A percentile compares a stretch with the other conserved stretches of the same genome.
Evolutionary conservation across 2,113 vertebrate species (phyloP).

Genomic region (Recurvirostra avosetta): DNA sequence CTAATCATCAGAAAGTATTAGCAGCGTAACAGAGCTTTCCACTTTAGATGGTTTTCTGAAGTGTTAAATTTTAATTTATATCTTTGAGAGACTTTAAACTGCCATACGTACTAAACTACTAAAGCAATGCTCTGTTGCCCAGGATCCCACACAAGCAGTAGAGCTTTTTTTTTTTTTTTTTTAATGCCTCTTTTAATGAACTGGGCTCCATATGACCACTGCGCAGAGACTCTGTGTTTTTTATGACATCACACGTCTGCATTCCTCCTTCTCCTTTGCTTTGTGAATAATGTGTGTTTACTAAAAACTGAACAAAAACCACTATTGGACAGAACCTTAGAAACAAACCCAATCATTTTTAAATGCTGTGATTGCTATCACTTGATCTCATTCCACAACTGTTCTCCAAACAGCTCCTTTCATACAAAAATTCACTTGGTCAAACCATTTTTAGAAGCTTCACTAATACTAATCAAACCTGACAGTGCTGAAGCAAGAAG

Average conservation of each 20-base stretch:
- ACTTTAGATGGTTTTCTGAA: neutral
- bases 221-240: neutral
- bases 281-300: neutral
- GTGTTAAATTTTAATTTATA: neutral
- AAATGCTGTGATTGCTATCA: neutral
- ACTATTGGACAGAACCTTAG: neutral
- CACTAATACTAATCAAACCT: neutral
- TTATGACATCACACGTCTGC: neutral
- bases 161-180: neutral
- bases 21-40: neutral
- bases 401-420: neutral
- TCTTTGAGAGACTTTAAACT: neutral
- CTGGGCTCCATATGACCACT: neutral
- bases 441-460: conserved; percentile 1
- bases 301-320: neutral
- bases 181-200: neutral
- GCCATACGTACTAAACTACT: neutral
- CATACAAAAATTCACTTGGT: neutral
- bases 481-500: neutral
- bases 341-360: neutral
- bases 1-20: neutral
- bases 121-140: neutral
- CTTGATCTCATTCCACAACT: neutral
- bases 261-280: neutral
- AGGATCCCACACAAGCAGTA: neutral